Conservation (phyloP, 2,888 invertebrate species). For the Lypha dubia region DNA sequence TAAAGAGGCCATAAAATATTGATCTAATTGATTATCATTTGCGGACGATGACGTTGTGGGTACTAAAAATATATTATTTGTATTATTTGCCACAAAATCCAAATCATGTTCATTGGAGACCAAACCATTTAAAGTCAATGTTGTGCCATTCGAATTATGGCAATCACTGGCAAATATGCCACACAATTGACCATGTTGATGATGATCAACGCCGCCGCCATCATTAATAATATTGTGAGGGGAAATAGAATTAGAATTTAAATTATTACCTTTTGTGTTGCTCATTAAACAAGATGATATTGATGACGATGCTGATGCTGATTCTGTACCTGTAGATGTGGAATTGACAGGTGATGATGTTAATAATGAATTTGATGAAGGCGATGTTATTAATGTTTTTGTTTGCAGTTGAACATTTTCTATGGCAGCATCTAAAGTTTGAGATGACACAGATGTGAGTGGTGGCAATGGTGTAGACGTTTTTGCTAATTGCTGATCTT, state of each 20-base stretch:
- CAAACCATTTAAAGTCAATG: constrained; percentile 57
- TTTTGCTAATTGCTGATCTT: constrained; percentile 22
- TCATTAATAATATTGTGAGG: constrained; percentile 16
- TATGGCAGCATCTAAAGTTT: constrained; percentile 22
- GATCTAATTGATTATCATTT: constrained; percentile 65
- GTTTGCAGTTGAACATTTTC: constrained; percentile 7
- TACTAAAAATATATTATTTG: constrained; percentile 56
- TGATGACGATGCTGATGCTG: background rate
- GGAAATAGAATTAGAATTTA: constrained; percentile 37
- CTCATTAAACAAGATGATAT: constrained; percentile 28
- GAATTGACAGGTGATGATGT: constrained; percentile 3
- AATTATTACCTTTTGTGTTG: constrained; percentile 38
- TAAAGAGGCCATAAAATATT: constrained; percentile 71
- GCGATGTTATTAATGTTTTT: constrained; percentile 6
- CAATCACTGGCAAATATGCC: constrained; percentile 48
- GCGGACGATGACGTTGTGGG: constrained; percentile 22
- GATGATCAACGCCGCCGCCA: no score
- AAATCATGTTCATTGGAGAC: constrained; percentile 39
- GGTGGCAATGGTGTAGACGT: constrained; percentile 10
- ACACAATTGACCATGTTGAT: constrained; percentile 38
- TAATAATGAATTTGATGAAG: constrained; percentile 10
- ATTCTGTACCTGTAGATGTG: constrained; percentile 8
- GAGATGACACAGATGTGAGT: constrained; percentile 13
- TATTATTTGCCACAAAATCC: constrained; percentile 55
- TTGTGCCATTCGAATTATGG: constrained; percentile 41